A percentile compares a stretch with the other conserved stretches of the same genome.
These are phyloP conservation scores for Garra rufa DNA, from an alignment of 2,113 vertebrate species.

Conservation along the genomic window DNA sequence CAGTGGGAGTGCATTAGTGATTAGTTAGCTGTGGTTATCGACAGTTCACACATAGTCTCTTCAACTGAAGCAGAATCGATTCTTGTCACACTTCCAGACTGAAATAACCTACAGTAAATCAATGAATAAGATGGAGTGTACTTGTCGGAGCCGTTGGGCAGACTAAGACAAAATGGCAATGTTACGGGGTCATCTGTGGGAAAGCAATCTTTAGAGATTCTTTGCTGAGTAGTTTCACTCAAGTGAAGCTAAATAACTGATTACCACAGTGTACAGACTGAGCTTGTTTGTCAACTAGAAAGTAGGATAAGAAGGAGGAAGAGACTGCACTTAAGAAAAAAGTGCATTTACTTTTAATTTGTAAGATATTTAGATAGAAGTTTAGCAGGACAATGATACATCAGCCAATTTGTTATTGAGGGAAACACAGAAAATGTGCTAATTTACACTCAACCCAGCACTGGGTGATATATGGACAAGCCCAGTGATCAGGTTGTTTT, in stretches of 20 bases:
- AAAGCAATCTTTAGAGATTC: not conserved
- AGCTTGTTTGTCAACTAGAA: not conserved
- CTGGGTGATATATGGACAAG: no score
- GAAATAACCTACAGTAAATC: not conserved
- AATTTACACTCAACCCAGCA: no score
- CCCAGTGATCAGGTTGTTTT: no score
- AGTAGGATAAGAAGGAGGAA: not conserved
- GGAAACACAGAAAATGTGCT: no score
- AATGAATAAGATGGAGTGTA: not conserved
- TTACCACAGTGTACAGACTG: not conserved
- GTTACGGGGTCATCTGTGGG: not conserved
- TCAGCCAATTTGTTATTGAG: no score
- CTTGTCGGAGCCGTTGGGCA: not conserved
- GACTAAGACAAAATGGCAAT: not conserved
- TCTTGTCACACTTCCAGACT: not conserved
- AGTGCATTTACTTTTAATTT: no score
- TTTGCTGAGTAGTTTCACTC: not conserved
- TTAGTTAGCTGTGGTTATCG: slow-evolving; percentile 8
- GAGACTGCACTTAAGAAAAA: no score
- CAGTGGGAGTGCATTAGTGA: not conserved
- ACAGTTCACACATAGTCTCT: not conserved
- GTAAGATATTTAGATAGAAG: no score
- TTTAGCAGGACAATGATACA: no score
- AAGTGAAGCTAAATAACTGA: not conserved
- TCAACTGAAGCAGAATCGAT: slow-evolving; percentile 15